Percentiles rank a stretch among this genome's conserved stretches.
Conservation (phyloP, 2,888 invertebrate genomes). For the Prosapia bicincta region DNA sequence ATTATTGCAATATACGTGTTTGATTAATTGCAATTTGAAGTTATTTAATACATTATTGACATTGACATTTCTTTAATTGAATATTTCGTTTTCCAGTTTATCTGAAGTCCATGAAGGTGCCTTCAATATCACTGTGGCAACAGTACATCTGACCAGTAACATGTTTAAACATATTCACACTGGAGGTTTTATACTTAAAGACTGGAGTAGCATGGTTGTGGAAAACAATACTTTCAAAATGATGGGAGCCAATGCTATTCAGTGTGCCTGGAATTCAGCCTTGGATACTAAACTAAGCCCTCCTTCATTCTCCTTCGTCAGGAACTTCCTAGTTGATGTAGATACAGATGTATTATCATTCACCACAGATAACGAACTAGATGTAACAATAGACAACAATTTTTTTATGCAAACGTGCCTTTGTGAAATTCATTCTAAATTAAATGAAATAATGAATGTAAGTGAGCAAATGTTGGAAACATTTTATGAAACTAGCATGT, state of each 20-base stretch:
- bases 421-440: slow-evolving; percentile 53
- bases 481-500: slow-evolving; percentile 56
- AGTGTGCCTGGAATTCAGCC: background rate
- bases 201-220: slow-evolving; percentile 62
- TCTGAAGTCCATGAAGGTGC: slow-evolving; percentile 57
- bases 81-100: slow-evolving; percentile 36
- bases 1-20: too few relatives aligned
- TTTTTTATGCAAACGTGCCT: slow-evolving; percentile 61
- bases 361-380: slow-evolving; percentile 48
- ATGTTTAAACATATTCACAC: slow-evolving; percentile 57
- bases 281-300: slow-evolving; percentile 10
- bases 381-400: slow-evolving; percentile 55
- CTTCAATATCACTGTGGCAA: slow-evolving; percentile 60
- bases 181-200: slow-evolving; percentile 59
- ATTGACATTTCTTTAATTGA: too few relatives aligned
- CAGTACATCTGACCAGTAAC: slow-evolving; percentile 57
- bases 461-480: slow-evolving; percentile 49
- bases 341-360: slow-evolving; percentile 51
- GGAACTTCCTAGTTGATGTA: slow-evolving; percentile 33
- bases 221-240: slow-evolving; percentile 62
- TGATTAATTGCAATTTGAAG: too few relatives aligned
- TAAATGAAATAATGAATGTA: slow-evolving; percentile 50
- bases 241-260: slow-evolving; percentile 53
- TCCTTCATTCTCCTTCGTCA: slow-evolving; percentile 33
- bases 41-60: too few relatives aligned